Evolutionary conservation across 2,888 invertebrate species (phyloP).

Genomic region (Andrena camellia): DNA sequence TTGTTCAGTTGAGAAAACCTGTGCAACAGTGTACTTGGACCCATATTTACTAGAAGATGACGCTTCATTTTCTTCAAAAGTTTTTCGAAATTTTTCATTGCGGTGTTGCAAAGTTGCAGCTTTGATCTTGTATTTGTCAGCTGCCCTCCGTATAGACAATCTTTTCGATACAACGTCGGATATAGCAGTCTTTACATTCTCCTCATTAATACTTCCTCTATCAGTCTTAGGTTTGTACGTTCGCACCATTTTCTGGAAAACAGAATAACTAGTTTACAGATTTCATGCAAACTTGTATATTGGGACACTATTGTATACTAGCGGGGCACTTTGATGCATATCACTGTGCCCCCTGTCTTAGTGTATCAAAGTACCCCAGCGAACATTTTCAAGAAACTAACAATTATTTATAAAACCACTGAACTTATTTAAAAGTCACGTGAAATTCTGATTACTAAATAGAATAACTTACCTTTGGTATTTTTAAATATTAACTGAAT

Average conservation of each 20-base stretch:
- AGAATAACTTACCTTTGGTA: neutral
- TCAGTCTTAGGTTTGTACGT: constrained; percentile 3
- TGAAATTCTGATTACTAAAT: neutral
- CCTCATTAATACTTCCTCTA: constrained; percentile 4
- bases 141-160: neutral
- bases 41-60: neutral
- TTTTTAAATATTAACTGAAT: constrained; percentile 2
- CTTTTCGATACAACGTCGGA: constrained; percentile 2
- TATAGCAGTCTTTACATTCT: constrained; percentile 2
- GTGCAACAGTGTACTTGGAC: constrained; percentile 2
- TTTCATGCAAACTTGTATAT: constrained; percentile 10
- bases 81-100: neutral
- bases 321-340: constrained; percentile 5
- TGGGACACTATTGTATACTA: constrained; percentile 7
- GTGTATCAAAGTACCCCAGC: constrained; percentile 4
- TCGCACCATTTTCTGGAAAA: constrained; percentile 5
- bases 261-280: constrained; percentile 12
- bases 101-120: constrained; percentile 4
- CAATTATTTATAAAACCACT: constrained; percentile 1
- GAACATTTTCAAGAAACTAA: neutral
- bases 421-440: neutral
- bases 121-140: neutral
- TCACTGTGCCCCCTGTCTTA: constrained; percentile 2
- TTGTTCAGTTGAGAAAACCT: neutral
- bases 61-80: no score